Conservation (phyloP, 2,113 vertebrate genomes). For the Haplotaxodon microlepis region DNA sequence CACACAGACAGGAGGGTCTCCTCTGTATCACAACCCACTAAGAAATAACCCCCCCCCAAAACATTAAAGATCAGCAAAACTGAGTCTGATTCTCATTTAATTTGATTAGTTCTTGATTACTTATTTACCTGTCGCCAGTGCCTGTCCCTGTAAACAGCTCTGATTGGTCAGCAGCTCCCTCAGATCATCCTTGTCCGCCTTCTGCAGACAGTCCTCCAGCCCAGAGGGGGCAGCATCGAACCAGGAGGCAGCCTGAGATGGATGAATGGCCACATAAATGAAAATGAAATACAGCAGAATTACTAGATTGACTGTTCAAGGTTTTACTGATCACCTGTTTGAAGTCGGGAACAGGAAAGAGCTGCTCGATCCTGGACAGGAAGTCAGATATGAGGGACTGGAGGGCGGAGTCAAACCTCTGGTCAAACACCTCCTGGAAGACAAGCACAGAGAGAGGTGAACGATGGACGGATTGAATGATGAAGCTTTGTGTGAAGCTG, state of each 20-base stretch:
- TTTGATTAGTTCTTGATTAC: background rate
- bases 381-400: conserved; percentile 42
- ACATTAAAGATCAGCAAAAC: background rate
- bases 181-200: background rate
- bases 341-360: conserved; percentile 52
- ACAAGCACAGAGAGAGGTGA: background rate
- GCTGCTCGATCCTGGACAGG: conserved; percentile 53
- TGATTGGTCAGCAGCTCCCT: conserved; percentile 48
- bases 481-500: background rate
- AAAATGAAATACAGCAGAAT: background rate
- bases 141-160: background rate
- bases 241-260: conserved; percentile 40
- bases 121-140: background rate
- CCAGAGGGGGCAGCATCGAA: conserved; percentile 16
- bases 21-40: conserved; percentile 24
- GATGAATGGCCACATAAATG: background rate
- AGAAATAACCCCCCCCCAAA: background rate
- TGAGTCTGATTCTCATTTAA: background rate
- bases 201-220: conserved; percentile 35
- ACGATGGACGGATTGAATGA: background rate
- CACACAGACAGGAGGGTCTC: conserved; percentile 33
- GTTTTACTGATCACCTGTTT: conserved; percentile 33
- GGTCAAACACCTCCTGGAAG: conserved; percentile 51
- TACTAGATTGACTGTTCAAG: background rate
- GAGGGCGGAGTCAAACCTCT: conserved; percentile 48